phyloP scores from a whole-genome alignment of 2,888 invertebrate genomes.

The Ormyrus pomaceus region DNA sequence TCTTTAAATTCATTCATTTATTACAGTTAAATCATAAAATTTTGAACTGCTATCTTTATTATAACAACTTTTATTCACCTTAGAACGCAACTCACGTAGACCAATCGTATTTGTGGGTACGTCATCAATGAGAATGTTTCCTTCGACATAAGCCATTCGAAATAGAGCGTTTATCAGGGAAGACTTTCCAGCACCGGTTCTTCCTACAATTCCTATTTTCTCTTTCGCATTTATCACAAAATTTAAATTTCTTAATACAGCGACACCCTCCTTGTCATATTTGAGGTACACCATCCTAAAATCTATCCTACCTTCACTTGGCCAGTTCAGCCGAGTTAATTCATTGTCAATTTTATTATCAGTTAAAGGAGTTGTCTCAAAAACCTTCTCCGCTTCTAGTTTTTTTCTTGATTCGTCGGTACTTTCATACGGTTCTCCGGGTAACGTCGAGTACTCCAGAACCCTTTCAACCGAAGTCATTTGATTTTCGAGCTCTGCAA shows the following conservation, averaged over 20 bases:
- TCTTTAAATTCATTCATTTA: constrained; percentile 54
- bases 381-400: constrained; percentile 77
- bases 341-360: constrained; percentile 47
- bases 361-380: constrained; percentile 12
- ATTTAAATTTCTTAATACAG: constrained; percentile 78
- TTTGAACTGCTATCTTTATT: background rate
- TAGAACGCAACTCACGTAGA: constrained; percentile 79
- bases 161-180: constrained; percentile 84
- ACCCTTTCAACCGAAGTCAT: constrained; percentile 85
- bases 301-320: constrained; percentile 76
- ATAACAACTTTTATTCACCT: constrained; percentile 58
- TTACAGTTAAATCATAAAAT: background rate
- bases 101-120: constrained; percentile 79
- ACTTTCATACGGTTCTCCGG: constrained; percentile 12
- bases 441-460: constrained; percentile 79
- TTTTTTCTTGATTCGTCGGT: constrained; percentile 80
- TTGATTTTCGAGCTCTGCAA: constrained; percentile 81
- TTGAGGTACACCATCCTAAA: constrained; percentile 77
- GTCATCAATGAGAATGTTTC: constrained; percentile 83
- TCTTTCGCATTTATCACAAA: constrained; percentile 78
- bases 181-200: constrained; percentile 82
- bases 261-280: constrained; percentile 73
- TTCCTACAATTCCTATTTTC: constrained; percentile 82
- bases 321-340: constrained; percentile 77
- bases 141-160: constrained; percentile 81